Percentiles rank a stretch among this genome's conserved stretches.
Conservation (phyloP, 2,113 vertebrate genomes). For the Stigmatopora nigra region DNA sequence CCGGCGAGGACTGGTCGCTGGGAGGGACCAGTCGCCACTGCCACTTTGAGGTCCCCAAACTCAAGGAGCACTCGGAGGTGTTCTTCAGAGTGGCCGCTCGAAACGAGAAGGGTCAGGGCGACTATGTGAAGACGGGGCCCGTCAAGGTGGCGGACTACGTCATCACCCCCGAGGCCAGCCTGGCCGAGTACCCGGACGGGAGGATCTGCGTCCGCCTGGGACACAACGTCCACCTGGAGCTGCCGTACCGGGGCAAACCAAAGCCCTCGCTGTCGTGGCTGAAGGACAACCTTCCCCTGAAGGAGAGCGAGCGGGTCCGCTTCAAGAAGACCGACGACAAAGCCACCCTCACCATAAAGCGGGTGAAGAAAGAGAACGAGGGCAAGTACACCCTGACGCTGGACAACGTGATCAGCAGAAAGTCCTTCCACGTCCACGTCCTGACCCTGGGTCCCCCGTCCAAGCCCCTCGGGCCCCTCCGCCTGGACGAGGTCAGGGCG, state of each 20-base stretch:
- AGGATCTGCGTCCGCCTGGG: constrained; percentile 82
- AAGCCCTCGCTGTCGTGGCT: constrained; percentile 84
- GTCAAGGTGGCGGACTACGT: constrained; percentile 89
- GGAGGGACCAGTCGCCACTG: constrained; percentile 83
- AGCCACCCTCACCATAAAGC: constrained; percentile 86
- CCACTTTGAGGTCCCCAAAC: constrained; percentile 83
- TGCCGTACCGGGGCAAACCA: constrained; percentile 94
- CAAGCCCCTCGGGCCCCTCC: constrained; percentile 87
- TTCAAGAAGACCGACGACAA: constrained; percentile 91
- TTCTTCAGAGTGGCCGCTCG: constrained; percentile 89
- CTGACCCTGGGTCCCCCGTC: constrained; percentile 91
- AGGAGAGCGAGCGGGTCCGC: constrained; percentile 88
- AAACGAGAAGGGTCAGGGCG: constrained; percentile 92
- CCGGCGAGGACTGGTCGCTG: constrained; percentile 80
- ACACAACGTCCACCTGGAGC: constrained; percentile 87
- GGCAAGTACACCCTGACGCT: constrained; percentile 94
- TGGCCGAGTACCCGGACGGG: constrained; percentile 83
- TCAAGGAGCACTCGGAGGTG: constrained; percentile 86
- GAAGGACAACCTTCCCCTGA: constrained; percentile 88
- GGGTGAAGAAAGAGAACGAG: constrained; percentile 85
- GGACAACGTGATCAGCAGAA: constrained; percentile 86
- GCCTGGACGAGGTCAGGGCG: constrained; percentile 90
- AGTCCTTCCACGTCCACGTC: constrained; percentile 79
- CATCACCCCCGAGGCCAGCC: constrained; percentile 87
- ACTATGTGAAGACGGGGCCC: constrained; percentile 77